Conservation (phyloP, 2,113 vertebrate species). For the Cacatua alba region DNA sequence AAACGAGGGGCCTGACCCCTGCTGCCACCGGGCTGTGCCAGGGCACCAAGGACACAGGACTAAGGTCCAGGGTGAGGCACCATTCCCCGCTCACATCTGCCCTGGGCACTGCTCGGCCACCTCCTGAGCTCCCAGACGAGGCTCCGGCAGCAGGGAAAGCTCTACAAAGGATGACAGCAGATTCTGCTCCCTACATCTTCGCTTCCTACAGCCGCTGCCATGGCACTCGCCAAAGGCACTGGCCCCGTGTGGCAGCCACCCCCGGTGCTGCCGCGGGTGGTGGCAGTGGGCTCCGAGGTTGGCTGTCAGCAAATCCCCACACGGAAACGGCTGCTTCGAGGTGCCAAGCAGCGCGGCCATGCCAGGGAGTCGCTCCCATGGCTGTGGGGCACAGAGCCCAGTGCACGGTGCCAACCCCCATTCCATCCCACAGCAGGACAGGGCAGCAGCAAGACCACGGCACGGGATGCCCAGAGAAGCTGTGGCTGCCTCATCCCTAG, state of each 20-base stretch:
- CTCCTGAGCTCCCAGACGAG: accelerated
- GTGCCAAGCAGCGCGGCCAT: accelerated
- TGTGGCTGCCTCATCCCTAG: not conserved
- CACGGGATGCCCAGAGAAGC: not conserved
- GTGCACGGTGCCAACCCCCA: accelerated
- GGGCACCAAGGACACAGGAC: not conserved
- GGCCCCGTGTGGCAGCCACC: accelerated
- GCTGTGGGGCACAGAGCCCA: accelerated
- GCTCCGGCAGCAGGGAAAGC: not conserved
- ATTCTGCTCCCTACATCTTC: not conserved
- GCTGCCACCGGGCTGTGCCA: not conserved
- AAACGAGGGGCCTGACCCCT: not conserved
- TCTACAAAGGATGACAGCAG: not conserved
- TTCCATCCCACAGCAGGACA: accelerated
- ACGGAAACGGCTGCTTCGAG: not conserved
- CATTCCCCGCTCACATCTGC: not conserved
- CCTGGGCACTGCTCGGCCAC: not conserved
- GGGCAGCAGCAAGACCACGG: not conserved
- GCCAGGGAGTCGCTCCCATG: accelerated
- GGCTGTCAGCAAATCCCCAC: not conserved
- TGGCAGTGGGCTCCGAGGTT: accelerated
- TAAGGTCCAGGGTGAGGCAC: not conserved
- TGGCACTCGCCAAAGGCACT: not conserved
- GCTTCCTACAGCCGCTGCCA: no score
- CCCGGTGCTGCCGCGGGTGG: accelerated